These are phyloP conservation scores for Apodemia mormo DNA, from an alignment of 2,888 invertebrate species.

Conservation along the genomic window DNA sequence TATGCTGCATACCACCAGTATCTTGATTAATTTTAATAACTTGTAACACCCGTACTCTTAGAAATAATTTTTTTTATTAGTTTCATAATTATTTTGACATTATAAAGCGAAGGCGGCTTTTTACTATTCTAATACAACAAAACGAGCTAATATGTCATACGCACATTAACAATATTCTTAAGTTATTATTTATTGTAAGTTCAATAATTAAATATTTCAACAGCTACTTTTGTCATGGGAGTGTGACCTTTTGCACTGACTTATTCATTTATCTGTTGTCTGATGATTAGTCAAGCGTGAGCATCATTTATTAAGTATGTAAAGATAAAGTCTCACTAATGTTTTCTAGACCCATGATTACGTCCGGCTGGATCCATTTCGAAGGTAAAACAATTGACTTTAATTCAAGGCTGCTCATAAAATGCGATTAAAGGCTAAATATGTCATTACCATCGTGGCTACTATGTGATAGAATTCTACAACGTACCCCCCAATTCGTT, in stretches of 20 bases:
- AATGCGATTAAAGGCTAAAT: too few species aligned
- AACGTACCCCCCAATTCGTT: too few species aligned
- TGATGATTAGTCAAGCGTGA: constrained; percentile 15
- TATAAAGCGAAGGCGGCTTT: not conserved
- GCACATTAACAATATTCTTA: constrained; percentile 6
- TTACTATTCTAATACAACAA: not conserved
- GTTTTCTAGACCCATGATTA: not conserved
- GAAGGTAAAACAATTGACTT: too few species aligned
- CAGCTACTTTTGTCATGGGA: constrained; percentile 10
- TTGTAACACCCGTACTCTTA: too few species aligned
- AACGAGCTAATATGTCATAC: constrained; percentile 2
- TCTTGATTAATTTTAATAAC: too few species aligned
- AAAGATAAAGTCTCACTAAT: not conserved
- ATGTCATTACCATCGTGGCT: too few species aligned
- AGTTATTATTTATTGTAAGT: constrained; percentile 2
- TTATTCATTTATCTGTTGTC: constrained; percentile 4
- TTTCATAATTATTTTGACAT: not conserved
- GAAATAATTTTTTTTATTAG: too few species aligned
- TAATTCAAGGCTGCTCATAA: too few species aligned
- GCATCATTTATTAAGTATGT: not conserved
- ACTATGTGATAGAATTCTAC: too few species aligned
- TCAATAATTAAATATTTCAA: constrained; percentile 11
- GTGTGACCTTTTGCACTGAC: constrained; percentile 8
- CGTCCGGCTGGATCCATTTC: too few species aligned
- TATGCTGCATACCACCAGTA: too few species aligned